A percentile compares a stretch with the other conserved stretches of the same genome.
Evolutionary conservation across 2,797 vertebrate species (phyloP).

Genomic region (Poliocrania exsul): DNA sequence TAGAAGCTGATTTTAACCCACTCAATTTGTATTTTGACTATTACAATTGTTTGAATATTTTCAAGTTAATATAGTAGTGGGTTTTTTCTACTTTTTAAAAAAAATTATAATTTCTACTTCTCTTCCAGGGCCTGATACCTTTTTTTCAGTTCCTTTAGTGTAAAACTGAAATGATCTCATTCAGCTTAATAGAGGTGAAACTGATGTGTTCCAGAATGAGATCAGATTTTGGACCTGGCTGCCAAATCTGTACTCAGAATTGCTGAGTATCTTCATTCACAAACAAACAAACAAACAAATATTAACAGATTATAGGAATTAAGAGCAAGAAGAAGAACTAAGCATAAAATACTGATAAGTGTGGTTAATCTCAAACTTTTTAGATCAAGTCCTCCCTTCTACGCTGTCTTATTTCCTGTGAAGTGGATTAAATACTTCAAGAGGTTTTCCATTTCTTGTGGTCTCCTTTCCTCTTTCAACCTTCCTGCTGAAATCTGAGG

Average conservation of each 20-base stretch:
- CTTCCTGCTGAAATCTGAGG: background rate
- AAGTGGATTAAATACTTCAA: background rate
- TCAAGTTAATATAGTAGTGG: background rate
- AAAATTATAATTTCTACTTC: background rate
- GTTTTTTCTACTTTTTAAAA: fast-evolving
- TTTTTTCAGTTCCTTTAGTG: background rate
- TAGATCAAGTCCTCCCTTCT: background rate
- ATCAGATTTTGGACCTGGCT: background rate
- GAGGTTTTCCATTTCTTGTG: background rate
- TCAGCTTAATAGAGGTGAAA: background rate
- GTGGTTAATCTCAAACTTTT: background rate
- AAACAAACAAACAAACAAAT: background rate
- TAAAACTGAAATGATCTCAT: background rate
- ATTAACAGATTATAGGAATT: background rate
- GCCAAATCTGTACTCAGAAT: background rate
- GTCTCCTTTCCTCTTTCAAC: background rate
- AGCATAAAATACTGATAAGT: background rate
- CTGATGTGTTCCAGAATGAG: background rate
- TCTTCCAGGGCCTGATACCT: background rate
- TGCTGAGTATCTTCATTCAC: background rate
- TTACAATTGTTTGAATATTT: background rate
- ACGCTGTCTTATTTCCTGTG: background rate
- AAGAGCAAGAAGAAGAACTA: background rate
- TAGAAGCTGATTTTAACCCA: background rate
- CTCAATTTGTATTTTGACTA: background rate